These are phyloP conservation scores for Channa argus DNA, from an alignment of 2,113 vertebrate genomes.

Conservation along the genomic window DNA sequence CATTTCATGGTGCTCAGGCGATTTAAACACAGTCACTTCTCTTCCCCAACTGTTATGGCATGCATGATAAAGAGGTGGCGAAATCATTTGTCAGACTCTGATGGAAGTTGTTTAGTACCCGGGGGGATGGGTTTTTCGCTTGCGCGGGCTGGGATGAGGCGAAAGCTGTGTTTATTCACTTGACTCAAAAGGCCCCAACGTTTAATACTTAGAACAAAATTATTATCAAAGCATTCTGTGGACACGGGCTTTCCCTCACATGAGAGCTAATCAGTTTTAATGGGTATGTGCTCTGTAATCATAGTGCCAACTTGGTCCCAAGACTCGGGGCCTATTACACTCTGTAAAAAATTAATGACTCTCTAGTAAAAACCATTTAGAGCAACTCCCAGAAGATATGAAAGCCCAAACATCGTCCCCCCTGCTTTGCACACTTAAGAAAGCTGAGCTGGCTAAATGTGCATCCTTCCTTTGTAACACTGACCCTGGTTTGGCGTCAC, in stretches of 20 bases:
- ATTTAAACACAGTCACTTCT: conserved; percentile 65
- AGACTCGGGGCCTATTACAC: conserved; percentile 91
- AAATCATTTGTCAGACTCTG: conserved; percentile 66
- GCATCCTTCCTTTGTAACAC: background rate
- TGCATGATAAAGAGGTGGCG: conserved; percentile 65
- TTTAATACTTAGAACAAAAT: conserved; percentile 71
- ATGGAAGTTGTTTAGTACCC: conserved; percentile 59
- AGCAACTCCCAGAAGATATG: conserved; percentile 85
- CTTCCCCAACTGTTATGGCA: conserved; percentile 45
- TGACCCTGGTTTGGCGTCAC: conserved; percentile 19
- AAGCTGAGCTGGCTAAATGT: conserved; percentile 2
- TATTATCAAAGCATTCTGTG: conserved; percentile 69
- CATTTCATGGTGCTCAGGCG: conserved; percentile 70
- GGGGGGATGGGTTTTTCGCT: conserved; percentile 25
- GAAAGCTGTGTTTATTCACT: conserved; percentile 46
- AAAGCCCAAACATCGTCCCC: conserved; percentile 29
- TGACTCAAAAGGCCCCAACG: conserved; percentile 59
- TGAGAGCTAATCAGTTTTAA: conserved; percentile 92
- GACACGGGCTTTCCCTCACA: conserved; percentile 77
- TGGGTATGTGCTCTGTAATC: conserved; percentile 91
- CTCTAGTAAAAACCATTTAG: conserved; percentile 87
- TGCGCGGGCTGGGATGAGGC: conserved; percentile 36
- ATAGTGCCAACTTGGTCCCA: conserved; percentile 87
- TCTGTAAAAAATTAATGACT: conserved; percentile 94
- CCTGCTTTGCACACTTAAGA: conserved; percentile 19